Base-by-base conservation (phyloP, 2,113 vertebrate genomes). In the Ranitomeya variabilis region DNA sequence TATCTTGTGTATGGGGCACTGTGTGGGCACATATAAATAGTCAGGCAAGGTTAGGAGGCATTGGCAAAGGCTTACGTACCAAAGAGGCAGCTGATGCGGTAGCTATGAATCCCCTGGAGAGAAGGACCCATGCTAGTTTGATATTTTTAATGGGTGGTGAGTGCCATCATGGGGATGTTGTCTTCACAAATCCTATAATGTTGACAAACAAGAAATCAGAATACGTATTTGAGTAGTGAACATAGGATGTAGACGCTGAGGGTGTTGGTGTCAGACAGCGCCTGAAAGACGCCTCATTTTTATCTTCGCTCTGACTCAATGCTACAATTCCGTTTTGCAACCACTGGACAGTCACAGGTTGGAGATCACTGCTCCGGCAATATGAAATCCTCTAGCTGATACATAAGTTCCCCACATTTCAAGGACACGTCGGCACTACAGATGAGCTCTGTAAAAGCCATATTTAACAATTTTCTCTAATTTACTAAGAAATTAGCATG, bases 401-500 rank as follows among this genome's bases (percentile, higher is more conserved):
- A 19, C 59, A 60, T n/a, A 37, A 13, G 19, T 37, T 11, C 11
- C 55, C 3, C 3, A 7, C 23, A 62, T 18, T 67, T 45, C 37
- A 51, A 67, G 59, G 59, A 37, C 31, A 64, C 62, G 67, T 83
- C 13, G 52, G 26, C 26, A n/a, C 26, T 3, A 0, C 31, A 23
- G 13, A 12, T 16, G 9, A 13, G 12, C 12, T n/a, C 26, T 0
- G 23, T 62, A 37, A 64, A 82, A 82, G 15, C 55, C 57, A 19
- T 73, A 85, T 71, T 73, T 85, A 73, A 15, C 51, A 85, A 54
- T 73, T 14, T 12, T 6, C 31, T 26, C 66, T 73, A 26, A 55
- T 85, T 73, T 85, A 55, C 45, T 16, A 54, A 57, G 51, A 57
- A 73, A 83, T 83, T 73, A 55, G 66, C 83, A 54, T 85, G 14